These are phyloP conservation scores for Pandemis corylana DNA, from an alignment of 2,888 invertebrate species.

Conservation along the genomic window DNA sequence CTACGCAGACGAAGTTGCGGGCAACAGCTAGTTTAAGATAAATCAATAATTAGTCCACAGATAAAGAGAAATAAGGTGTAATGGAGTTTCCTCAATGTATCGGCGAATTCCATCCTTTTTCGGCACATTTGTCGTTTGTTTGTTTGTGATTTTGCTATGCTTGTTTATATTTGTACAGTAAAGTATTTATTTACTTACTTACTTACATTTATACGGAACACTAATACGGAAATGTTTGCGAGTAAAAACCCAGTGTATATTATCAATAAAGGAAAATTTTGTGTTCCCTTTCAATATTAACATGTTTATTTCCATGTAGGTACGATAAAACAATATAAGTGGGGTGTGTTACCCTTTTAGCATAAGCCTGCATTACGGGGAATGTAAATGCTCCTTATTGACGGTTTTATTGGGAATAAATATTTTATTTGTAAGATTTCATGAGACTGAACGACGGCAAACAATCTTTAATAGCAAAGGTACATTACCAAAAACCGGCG, in stretches of 20 bases:
- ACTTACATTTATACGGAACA: background rate
- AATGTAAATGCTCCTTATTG: slow-evolving; percentile 8
- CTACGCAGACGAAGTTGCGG: no score
- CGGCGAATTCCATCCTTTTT: no score
- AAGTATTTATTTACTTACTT: no score
- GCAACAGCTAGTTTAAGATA: no score
- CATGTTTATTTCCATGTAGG: slow-evolving; percentile 14
- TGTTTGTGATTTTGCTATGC: no score
- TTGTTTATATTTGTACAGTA: no score
- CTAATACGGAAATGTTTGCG: background rate
- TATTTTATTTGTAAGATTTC: background rate
- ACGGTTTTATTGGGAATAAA: background rate
- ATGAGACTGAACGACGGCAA: background rate
- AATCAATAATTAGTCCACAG: no score
- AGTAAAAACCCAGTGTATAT: slow-evolving; percentile 6
- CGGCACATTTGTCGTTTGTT: no score
- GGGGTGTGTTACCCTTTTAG: background rate
- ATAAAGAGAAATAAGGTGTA: background rate
- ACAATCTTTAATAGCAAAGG: no score
- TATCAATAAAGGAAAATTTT: slow-evolving; percentile 20
- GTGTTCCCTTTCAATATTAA: slow-evolving; percentile 16
- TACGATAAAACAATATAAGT: slow-evolving; percentile 16
- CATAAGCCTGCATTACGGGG: background rate
- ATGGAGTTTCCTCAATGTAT: background rate
- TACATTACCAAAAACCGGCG: no score